phyloP scores from a whole-genome alignment of 2,888 invertebrate species.

The Drosophila affinis region DNA sequence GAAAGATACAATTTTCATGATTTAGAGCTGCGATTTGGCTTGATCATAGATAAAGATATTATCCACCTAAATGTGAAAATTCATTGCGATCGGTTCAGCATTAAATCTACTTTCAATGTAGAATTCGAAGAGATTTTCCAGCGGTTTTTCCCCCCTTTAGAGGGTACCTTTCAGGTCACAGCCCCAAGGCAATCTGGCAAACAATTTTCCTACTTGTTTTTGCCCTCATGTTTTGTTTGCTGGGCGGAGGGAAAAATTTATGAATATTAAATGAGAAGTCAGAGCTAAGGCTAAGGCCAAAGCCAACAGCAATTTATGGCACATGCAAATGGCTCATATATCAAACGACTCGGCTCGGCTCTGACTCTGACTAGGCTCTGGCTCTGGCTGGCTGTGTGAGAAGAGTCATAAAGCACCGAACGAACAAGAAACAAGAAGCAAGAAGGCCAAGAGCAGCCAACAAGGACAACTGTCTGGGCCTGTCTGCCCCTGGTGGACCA shows the following conservation, averaged over 20 bases:
- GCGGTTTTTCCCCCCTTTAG: background rate
- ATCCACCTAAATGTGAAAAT: background rate
- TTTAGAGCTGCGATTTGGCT: background rate
- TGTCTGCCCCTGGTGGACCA: constrained; percentile 7
- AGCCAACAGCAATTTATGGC: constrained; percentile 68
- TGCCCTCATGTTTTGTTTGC: constrained; percentile 8
- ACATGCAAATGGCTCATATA: constrained; percentile 76
- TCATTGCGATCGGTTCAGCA: background rate
- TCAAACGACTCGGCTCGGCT: constrained; percentile 38
- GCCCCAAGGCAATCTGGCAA: background rate
- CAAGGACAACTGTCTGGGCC: constrained; percentile 37
- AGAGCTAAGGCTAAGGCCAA: constrained; percentile 23
- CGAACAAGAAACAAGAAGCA: constrained; percentile 1
- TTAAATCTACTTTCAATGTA: background rate
- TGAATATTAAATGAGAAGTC: constrained; percentile 72
- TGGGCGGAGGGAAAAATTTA: constrained; percentile 60
- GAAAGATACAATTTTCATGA: too few relatives aligned
- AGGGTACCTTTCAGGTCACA: background rate
- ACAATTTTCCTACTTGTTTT: constrained; percentile 34
- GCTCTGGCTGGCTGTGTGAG: constrained; percentile 49
- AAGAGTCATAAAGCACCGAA: constrained; percentile 64
- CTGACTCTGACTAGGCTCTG: too few relatives aligned
- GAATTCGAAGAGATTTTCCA: background rate
- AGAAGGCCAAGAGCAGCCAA: constrained; percentile 5
- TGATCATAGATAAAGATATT: background rate